Conservation (phyloP, 2,888 invertebrate species). For the Dione vanillae region DNA sequence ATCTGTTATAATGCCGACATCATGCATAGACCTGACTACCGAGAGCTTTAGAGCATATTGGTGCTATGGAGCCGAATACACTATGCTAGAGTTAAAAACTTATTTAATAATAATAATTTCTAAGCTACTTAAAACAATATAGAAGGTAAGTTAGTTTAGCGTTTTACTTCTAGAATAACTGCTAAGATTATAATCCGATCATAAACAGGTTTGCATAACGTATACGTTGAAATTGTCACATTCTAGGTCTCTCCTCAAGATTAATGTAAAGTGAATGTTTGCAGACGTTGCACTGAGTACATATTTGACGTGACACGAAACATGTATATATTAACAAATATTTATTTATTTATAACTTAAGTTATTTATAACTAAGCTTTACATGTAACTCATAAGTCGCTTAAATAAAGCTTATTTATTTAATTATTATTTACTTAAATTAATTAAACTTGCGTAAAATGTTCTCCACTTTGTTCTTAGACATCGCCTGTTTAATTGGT, state of each 20-base stretch:
- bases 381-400: too few species aligned
- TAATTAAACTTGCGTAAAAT: too few species aligned
- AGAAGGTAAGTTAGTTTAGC: background rate
- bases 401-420: too few species aligned
- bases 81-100: conserved; percentile 52
- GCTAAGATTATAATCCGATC: background rate
- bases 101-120: conserved; percentile 36
- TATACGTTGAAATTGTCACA: background rate
- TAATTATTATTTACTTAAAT: too few species aligned
- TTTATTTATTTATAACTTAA: too few species aligned
- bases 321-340: too few species aligned
- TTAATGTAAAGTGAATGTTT: background rate
- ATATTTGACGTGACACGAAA: background rate
- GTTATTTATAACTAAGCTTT: too few species aligned
- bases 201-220: background rate
- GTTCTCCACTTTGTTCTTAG: too few species aligned
- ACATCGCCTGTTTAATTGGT: too few species aligned
- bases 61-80: conserved; percentile 78
- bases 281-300: background rate
- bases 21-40: conserved; percentile 65
- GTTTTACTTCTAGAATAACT: background rate
- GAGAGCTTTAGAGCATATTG: conserved; percentile 79
- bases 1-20: conserved; percentile 52
- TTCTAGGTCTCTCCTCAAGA: conserved; percentile 44
- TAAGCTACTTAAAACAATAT: conserved; percentile 28